Evolutionary conservation across 2,113 vertebrate species (phyloP), one percentile per base, ranked within the genome.

Genomic region (Patagioenas fasciata): DNA sequence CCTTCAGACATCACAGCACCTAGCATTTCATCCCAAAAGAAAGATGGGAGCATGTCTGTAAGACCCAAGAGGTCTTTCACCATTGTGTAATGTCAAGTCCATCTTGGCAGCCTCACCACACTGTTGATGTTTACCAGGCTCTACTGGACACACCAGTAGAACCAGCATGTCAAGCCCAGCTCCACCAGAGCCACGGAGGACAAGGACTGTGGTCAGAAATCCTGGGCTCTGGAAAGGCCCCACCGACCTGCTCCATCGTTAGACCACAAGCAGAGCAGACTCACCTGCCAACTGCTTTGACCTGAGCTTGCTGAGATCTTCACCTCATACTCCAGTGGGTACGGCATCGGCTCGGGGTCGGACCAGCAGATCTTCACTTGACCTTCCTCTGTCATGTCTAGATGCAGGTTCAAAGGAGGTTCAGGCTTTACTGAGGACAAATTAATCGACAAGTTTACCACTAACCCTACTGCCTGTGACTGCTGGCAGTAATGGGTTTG

Each of bases 361-460:
- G 97, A 97, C 99, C 99, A 99, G 79, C 96, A 97, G 36, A 99
- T 66, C 78, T 97, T 97, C 94, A 99, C 95, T 32, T 98, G 91
- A 24, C 98, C 98, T 32, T 97, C 53, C 18, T 97, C 97, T 57
- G 98, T 98, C 95, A 99, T 98, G 80, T 97, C 96, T 65, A 98
- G 97, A 34, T 62, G 98, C 65, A 99, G 96, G 94, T 98, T 94
- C 65, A 86, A 34, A 5, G 99, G 99, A 84, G 99, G 97, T 54
- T 98, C 96, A n/a, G 99, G 99, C 93, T 98, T 98, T 89, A 98
- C 99, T 99, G 98, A 13, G 6, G 75, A 92, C 61, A 97, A 64
- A 84, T 80, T 1, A 95, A 48, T 91, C 28, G 78, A 72, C 78
- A 56, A 44, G 38, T 69, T 93, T 53, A 88, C 17, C 44, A 38